These are phyloP conservation scores for Entomobrya proxima DNA, from an alignment of 2,888 invertebrate genomes.

Conservation along the genomic window DNA sequence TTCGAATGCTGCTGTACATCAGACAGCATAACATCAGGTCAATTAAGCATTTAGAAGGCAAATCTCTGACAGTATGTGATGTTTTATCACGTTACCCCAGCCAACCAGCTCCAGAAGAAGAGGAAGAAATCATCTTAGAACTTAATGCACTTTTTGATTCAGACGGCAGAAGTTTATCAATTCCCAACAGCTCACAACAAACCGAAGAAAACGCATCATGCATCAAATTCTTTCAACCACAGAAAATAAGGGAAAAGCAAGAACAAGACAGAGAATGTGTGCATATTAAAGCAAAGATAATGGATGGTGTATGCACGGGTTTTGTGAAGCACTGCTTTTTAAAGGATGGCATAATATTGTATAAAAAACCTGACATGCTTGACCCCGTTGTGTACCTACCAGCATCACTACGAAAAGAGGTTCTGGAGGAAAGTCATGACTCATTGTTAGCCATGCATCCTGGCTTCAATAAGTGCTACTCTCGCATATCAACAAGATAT, in stretches of 20 bases:
- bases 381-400: background rate
- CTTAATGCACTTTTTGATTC: background rate
- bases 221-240: background rate
- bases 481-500: background rate
- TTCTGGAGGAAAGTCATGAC: slow-evolving; percentile 1
- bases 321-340: background rate
- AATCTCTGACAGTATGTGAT: background rate
- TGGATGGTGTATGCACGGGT: background rate
- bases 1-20: slow-evolving; percentile 6
- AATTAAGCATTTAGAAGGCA: background rate
- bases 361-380: background rate
- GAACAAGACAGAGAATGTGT: background rate
- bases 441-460: background rate
- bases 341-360: background rate
- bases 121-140: background rate
- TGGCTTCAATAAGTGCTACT: background rate
- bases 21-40: background rate
- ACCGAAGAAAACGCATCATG: background rate
- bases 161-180: no score
- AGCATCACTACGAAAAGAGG: background rate
- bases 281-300: background rate
- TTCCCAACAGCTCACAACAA: no score
- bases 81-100: background rate
- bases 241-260: background rate
- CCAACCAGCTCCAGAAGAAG: background rate